Percentiles rank a stretch among this genome's conserved stretches.
phyloP scores from a whole-genome alignment of 2,888 invertebrate species.

The Cerastoderma edule region DNA sequence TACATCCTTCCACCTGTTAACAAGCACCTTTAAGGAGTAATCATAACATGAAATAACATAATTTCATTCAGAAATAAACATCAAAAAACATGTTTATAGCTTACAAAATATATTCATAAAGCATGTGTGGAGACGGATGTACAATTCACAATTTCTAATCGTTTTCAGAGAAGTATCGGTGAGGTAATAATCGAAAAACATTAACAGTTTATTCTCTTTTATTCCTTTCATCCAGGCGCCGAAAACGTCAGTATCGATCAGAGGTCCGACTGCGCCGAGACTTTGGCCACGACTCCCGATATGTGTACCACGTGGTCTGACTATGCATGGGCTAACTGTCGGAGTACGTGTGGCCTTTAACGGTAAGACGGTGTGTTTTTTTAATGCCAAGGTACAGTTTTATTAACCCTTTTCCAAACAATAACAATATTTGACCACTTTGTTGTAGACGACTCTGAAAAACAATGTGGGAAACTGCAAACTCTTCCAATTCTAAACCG shows the following conservation, averaged over 20 bases:
- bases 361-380: too few relatives aligned
- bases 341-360: not conserved
- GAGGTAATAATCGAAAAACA: not conserved
- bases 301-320: slow-evolving; percentile 3
- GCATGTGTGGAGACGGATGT: not conserved
- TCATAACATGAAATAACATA: too few relatives aligned
- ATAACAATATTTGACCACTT: too few relatives aligned
- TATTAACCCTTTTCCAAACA: too few relatives aligned
- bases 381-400: too few relatives aligned
- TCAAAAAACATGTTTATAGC: not conserved
- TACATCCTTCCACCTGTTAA: too few relatives aligned
- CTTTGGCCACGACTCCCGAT: not conserved
- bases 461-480: too few relatives aligned
- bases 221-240: not conserved
- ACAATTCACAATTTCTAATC: not conserved
- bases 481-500: too few relatives aligned
- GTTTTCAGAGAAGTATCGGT: not conserved
- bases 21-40: too few relatives aligned
- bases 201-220: not conserved
- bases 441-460: too few relatives aligned
- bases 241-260: not conserved
- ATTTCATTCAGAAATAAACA: not conserved
- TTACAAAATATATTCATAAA: not conserved
- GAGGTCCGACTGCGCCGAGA: slow-evolving; percentile 2
- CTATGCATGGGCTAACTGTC: slow-evolving; percentile 13